Evolutionary conservation across 2,888 invertebrate species (phyloP), one percentile per base, ranked within the genome.

Genomic region (Gymnoscelis rufifasciata): DNA sequence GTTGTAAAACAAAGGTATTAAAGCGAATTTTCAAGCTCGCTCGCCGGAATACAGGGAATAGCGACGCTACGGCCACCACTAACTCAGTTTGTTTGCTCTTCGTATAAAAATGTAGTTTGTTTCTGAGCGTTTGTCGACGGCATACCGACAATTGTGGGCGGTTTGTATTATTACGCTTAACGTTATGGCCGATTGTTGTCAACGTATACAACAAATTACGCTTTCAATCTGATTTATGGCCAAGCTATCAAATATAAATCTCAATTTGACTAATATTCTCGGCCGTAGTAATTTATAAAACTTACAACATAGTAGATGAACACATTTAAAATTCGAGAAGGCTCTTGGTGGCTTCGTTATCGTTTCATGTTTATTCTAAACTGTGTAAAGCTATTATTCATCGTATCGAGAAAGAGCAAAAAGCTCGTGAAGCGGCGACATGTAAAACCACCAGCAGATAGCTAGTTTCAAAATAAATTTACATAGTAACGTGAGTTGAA

Each of bases 1-100:
- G 74, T 68, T 82, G 80, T 79, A 77, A 80, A 84, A 84, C 83
- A 83, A 83, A 81, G 82, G 81, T 82, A 82, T 86, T 83, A 83
- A 83, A 83, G 78, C 74, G 78, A 83, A 83, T 83, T 82, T 83
- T 78, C 76, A 73, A 80, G 82, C 83, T 78, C 71, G 69, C 66
- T 74, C 69, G 71, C 65, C 54, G 69, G 71, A 74, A 77, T 73
- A 78, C 71, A 67, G 72, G 69, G 73, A 70, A 76, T 78, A 79
- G 75, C 78, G 78, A 73, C 74, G 77, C 72, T 75, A 71, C 77
- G 70, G 76, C 74, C 74, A 74, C 71, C 71, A 70, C 78, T 80
- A 82, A 81, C 78, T 82, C 77, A 81, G 82, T 83, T 81, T 79
- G 78, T 86, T 83, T 81, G 76, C 70, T 75, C 71, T 71, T 67